Evolutionary conservation across 23 tunicate species (phyloP).

Genomic region (Botrylloides violaceus): DNA sequence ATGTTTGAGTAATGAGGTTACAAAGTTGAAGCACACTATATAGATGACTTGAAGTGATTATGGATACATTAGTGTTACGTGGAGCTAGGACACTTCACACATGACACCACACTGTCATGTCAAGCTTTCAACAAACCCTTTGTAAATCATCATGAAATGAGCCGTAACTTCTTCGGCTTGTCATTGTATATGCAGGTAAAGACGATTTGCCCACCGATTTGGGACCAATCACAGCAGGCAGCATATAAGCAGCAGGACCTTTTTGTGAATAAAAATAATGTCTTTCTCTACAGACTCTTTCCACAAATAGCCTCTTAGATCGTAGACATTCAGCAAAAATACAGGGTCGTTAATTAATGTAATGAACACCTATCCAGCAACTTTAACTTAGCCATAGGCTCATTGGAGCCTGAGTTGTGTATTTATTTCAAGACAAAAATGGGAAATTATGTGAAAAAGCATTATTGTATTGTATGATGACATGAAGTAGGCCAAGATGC

Average conservation of each 20-base stretch:
- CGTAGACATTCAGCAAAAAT: not conserved
- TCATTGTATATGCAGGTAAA: conserved; percentile 71
- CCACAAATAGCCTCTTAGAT: not conserved
- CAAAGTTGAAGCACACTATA: not conserved
- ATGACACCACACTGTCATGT: not conserved
- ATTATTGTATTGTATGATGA: too few species aligned
- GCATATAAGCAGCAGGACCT: conserved; percentile 86
- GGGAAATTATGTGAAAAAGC: too few species aligned
- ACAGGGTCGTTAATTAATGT: too few species aligned
- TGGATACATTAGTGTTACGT: not conserved
- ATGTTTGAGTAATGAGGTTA: not conserved
- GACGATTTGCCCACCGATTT: conserved; percentile 68
- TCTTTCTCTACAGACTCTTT: too few species aligned
- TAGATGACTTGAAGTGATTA: not conserved
- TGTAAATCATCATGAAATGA: conserved; percentile 89
- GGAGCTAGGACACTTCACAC: not conserved
- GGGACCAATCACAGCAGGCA: conserved; percentile 76
- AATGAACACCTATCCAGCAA: too few species aligned
- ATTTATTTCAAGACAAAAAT: too few species aligned
- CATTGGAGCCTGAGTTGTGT: too few species aligned
- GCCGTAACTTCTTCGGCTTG: conserved; percentile 66
- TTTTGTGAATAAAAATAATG: too few species aligned
- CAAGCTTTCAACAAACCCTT: conserved; percentile 45
- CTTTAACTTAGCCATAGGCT: too few species aligned
- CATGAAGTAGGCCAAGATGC: too few species aligned